phyloP scores from a whole-genome alignment of 2,113 vertebrate genomes.

The Anoplopoma fimbria region DNA sequence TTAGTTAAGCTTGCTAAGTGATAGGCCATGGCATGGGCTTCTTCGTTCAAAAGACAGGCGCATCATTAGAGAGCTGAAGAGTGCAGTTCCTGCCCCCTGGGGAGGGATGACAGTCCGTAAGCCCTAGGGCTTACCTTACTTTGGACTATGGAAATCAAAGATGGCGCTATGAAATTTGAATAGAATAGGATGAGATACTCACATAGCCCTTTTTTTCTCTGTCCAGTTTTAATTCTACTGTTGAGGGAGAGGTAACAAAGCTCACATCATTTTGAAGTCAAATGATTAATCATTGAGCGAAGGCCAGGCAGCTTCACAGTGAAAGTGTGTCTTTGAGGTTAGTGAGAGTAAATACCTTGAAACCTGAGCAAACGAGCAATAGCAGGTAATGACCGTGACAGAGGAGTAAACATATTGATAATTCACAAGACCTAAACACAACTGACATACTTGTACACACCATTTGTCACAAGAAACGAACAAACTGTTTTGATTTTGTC shows the following conservation, averaged over 20 bases:
- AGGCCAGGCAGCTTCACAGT: constrained; percentile 7
- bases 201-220: constrained; percentile 6
- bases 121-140: constrained; percentile 79
- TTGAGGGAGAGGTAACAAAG: constrained; percentile 24
- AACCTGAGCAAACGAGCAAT: constrained; percentile 17
- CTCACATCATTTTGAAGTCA: constrained; percentile 55
- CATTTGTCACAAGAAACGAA: constrained; percentile 16
- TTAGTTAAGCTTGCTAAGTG: constrained; percentile 82
- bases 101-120: constrained; percentile 84
- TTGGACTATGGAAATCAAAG: constrained; percentile 85
- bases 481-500: constrained; percentile 30
- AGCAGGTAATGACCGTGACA: neutral
- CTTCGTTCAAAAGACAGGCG: constrained; percentile 79
- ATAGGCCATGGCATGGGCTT: constrained; percentile 80
- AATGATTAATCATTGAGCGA: constrained; percentile 59
- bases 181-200: constrained; percentile 76
- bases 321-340: constrained; percentile 25
- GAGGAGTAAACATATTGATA: constrained; percentile 48
- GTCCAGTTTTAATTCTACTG: constrained; percentile 58
- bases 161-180: constrained; percentile 77
- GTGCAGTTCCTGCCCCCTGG: constrained; percentile 78
- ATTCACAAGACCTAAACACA: constrained; percentile 26
- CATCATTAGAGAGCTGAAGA: constrained; percentile 85
- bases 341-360: constrained; percentile 17
- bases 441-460: neutral